Conservation (phyloP, 2,113 vertebrate genomes). For the Archilochus colubris region DNA sequence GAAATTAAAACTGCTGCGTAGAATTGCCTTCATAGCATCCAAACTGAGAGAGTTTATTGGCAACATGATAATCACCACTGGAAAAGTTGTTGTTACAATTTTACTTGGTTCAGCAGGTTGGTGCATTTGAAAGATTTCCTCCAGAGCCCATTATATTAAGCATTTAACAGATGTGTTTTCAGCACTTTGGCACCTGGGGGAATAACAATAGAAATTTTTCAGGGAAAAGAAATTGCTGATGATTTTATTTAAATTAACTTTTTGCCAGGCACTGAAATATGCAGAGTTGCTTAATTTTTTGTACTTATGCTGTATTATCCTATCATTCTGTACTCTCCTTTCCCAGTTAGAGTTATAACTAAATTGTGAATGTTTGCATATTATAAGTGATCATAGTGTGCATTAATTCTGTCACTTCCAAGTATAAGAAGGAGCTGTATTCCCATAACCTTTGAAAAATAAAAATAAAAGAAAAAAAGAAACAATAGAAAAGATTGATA, state of each 20-base stretch:
- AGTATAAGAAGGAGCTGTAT: background rate
- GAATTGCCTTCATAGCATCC: slow-evolving; percentile 85
- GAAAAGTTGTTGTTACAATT: slow-evolving; percentile 95
- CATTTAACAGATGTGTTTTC: slow-evolving; percentile 20
- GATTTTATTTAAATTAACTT: slow-evolving; percentile 48
- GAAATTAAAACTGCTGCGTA: slow-evolving; percentile 88
- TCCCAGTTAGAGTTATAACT: background rate
- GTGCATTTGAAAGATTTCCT: slow-evolving; percentile 44
- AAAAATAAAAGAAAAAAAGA: background rate
- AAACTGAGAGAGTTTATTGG: slow-evolving; percentile 93
- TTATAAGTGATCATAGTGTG: background rate
- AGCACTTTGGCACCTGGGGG: background rate
- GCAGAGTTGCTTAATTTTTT: slow-evolving; percentile 6
- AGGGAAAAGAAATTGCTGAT: slow-evolving; percentile 46
- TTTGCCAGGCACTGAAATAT: slow-evolving; percentile 26
- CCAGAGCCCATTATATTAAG: background rate
- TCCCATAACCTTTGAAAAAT: background rate
- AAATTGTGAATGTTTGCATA: background rate
- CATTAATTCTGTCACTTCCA: background rate
- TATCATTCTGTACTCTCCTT: background rate
- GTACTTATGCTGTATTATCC: background rate
- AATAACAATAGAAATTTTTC: slow-evolving; percentile 35
- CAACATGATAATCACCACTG: slow-evolving; percentile 94
- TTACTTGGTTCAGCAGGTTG: slow-evolving; percentile 92
- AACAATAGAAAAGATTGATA: background rate